Evolutionary conservation across 2,113 vertebrate species (phyloP).

Genomic region (Syngnathus floridae): DNA sequence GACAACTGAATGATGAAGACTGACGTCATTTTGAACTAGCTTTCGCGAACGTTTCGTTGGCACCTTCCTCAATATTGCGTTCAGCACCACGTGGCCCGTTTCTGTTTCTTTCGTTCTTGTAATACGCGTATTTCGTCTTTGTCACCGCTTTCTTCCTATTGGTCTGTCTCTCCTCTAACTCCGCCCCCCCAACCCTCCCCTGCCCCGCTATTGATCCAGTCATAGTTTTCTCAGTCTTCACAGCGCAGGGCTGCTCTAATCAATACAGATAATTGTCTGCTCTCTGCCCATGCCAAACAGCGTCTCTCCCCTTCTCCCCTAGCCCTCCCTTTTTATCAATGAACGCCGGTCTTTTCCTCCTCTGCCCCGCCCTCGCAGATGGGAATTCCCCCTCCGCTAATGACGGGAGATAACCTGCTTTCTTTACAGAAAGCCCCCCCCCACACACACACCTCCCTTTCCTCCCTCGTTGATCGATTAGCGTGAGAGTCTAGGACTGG

Average conservation of each 20-base stretch:
- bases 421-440: slow-evolving; percentile 62
- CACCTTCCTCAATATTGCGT: slow-evolving; percentile 39
- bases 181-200: slow-evolving; percentile 24
- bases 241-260: slow-evolving; percentile 75
- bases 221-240: slow-evolving; percentile 80
- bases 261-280: slow-evolving; percentile 83
- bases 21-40: slow-evolving; percentile 52
- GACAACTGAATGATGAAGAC: slow-evolving; percentile 69
- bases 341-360: slow-evolving; percentile 63
- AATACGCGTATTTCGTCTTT: slow-evolving; percentile 52
- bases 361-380: slow-evolving; percentile 32
- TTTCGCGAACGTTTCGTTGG: neutral
- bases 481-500: slow-evolving; percentile 70
- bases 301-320: slow-evolving; percentile 57
- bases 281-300: slow-evolving; percentile 74
- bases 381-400: slow-evolving; percentile 70
- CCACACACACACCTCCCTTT: slow-evolving; percentile 50
- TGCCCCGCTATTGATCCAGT: slow-evolving; percentile 76
- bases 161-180: slow-evolving; percentile 49
- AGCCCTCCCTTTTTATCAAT: slow-evolving; percentile 71
- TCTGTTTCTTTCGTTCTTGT: slow-evolving; percentile 48
- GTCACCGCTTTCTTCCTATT: slow-evolving; percentile 58
- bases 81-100: slow-evolving; percentile 40
- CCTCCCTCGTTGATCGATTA: slow-evolving; percentile 73
- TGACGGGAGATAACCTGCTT: slow-evolving; percentile 75